Conservation (phyloP, 2,113 vertebrate species). For the Channa argus region DNA sequence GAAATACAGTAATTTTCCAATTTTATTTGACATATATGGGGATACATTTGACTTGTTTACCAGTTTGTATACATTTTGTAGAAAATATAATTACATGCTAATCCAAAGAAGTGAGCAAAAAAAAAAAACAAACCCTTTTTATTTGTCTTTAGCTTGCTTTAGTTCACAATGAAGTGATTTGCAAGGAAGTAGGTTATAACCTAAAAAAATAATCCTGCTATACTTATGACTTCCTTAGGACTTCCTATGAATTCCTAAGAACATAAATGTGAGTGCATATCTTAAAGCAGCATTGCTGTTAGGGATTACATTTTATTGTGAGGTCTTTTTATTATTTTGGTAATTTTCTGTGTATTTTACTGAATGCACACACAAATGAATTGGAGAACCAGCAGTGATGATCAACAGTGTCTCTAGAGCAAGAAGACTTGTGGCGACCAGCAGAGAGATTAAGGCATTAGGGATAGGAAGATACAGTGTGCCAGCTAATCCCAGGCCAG, state of each 20-base stretch:
- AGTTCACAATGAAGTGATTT: no score
- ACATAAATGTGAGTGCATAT: not conserved
- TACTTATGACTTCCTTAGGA: not conserved
- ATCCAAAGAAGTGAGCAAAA: no score
- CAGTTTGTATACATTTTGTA: no score
- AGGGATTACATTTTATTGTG: not conserved
- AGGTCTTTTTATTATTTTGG: not conserved
- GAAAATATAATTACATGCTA: no score
- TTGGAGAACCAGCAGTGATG: slow-evolving; percentile 22
- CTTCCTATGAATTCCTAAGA: not conserved
- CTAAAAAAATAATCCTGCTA: not conserved
- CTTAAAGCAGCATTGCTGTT: not conserved
- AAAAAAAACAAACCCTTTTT: no score
- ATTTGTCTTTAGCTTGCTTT: no score
- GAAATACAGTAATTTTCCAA: no score
- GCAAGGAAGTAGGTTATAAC: no score
- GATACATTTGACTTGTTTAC: no score
- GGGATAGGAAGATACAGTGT: slow-evolving; percentile 76
- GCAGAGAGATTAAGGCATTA: slow-evolving; percentile 83
- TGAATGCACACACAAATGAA: not conserved
- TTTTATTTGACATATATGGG: no score
- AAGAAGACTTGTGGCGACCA: slow-evolving; percentile 57
- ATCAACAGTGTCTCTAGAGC: slow-evolving; percentile 51
- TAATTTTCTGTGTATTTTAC: not conserved
- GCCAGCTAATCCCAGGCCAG: slow-evolving; percentile 81